phyloP scores from a whole-genome alignment of 2,888 invertebrate species.

The Anodontia alba region DNA sequence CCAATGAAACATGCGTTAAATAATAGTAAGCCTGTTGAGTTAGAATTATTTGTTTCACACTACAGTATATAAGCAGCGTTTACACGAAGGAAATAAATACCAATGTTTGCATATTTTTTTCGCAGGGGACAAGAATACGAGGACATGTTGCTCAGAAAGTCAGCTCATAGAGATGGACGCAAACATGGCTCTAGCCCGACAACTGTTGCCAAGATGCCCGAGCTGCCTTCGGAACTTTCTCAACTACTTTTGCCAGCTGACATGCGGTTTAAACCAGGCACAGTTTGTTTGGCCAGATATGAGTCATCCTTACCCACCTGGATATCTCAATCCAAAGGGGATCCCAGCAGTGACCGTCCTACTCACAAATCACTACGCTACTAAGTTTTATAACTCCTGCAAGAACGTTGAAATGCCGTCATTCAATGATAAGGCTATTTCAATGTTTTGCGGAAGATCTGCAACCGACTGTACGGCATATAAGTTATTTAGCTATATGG shows the following conservation, averaged over 20 bases:
- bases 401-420: background rate
- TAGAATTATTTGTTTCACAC: too few species aligned
- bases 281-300: background rate
- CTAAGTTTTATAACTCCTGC: background rate
- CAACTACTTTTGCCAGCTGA: background rate
- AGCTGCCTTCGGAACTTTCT: background rate
- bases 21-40: too few species aligned
- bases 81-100: too few species aligned
- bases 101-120: too few species aligned
- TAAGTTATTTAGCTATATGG: background rate
- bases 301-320: background rate
- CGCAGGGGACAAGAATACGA: background rate
- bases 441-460: background rate
- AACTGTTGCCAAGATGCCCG: background rate
- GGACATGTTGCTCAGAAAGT: slow-evolving; percentile 1
- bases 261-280: background rate
- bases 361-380: background rate
- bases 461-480: background rate
- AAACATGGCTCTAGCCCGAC: background rate
- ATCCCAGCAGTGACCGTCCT: background rate
- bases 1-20: too few species aligned
- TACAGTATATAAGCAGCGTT: too few species aligned
- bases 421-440: background rate
- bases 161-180: background rate
- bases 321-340: background rate